Evolutionary conservation across 64 coral and sea anemone species (phyloP), one percentile per base, ranked within the genome.

Genomic region (Hydrozoanthus tunicans): DNA sequence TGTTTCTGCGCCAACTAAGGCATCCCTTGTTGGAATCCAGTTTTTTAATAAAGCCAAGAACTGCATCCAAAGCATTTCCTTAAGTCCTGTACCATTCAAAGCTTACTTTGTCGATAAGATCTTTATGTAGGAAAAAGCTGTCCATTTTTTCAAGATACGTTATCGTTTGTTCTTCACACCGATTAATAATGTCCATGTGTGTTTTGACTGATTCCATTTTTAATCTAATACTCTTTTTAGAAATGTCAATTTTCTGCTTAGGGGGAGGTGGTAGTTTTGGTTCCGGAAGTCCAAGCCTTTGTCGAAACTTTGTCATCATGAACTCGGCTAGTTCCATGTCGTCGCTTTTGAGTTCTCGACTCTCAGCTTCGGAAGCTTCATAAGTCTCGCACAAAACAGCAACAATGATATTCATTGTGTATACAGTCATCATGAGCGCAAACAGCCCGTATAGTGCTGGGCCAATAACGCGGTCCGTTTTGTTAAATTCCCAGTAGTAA

Each of bases 331-430:
- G 84, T 7, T 88, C 84, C 67, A 59, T 88, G 25, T 88, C 84
- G 5, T 88, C 84, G 23, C 27, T 88, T 51, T 75, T 60, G 6
- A 74, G 26, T 56, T 88, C 25, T 72, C 20, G 54, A 88, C 84
- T 88, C 57, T 74, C 68, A 1, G 23, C 69, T 6, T 74, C 84
- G 26, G 20, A 73, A 10, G 10, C 12, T 15, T 59, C 84, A 69
- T 88, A 88, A 3, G 84, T 88, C 7, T 88, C 84, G 6, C 84
- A 88, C 9, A 88, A 25, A 5, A 88, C 84, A 7, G 84, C 69
- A 59, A 88, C 67, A 5, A 88, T 88, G 23, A 88, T 88, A 58
- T 88, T 88, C 84, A 88, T 88, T 51, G 84, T 88, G 53, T 88
- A 88, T 1, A 88, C 55, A 24, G 70, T 88, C 84, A 88, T 88